These are phyloP conservation scores for Drosophila kanapiae DNA, from an alignment of 1,140 invertebrate species.

Conservation along the genomic window DNA sequence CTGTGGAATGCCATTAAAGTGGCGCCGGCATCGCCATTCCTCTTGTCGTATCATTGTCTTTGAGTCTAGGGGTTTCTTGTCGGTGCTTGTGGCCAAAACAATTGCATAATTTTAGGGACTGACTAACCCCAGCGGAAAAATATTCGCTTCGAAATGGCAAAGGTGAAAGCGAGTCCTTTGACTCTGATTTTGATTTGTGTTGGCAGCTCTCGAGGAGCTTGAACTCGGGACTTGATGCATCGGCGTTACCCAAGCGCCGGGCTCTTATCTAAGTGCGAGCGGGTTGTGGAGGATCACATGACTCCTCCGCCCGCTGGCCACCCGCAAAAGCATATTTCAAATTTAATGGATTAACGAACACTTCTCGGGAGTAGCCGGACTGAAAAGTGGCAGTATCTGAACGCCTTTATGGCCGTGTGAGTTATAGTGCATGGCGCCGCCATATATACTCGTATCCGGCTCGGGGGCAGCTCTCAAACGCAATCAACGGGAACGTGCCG, in stretches of 20 bases:
- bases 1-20: constrained; percentile 44
- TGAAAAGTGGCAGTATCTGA: constrained; percentile 8
- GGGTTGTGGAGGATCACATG: constrained; percentile 17
- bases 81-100: constrained; percentile 42
- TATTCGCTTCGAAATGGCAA: constrained; percentile 11
- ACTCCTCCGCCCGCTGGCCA: constrained; percentile 10
- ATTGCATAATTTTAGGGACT: constrained; percentile 46
- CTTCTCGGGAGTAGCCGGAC: constrained; percentile 1
- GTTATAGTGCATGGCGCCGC: constrained; percentile 52
- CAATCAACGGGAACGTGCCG: constrained; percentile 45
- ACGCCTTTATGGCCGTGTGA: constrained; percentile 55
- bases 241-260: constrained; percentile 9
- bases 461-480: constrained; percentile 38
- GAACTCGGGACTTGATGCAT: constrained; percentile 30
- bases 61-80: constrained; percentile 1
- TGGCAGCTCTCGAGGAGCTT: constrained; percentile 13
- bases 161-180: constrained; percentile 45
- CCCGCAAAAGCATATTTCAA: constrained; percentile 66
- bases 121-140: background rate
- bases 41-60: constrained; percentile 35
- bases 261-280: constrained; percentile 48
- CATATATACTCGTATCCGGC: constrained; percentile 36
- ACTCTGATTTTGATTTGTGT: constrained; percentile 48
- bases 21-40: constrained; percentile 27
- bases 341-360: constrained; percentile 73